Base-by-base conservation (phyloP, 2,113 vertebrate genomes). In the Hypomesus transpacificus region DNA sequence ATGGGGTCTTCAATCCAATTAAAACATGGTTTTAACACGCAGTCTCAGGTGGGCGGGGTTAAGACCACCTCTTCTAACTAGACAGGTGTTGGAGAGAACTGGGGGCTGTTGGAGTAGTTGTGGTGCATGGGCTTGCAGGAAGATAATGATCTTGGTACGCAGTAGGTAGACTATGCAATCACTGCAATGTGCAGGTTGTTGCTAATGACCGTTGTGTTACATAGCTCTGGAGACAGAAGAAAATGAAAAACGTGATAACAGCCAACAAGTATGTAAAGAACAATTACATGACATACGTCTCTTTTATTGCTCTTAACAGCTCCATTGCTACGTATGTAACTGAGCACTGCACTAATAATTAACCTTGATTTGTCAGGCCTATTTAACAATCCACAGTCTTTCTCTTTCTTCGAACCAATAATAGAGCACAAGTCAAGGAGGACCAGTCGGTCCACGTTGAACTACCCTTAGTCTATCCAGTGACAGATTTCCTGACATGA, bases 61-160 rank as follows among this genome's bases (percentile, higher is more conserved):
- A 67, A 16, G 24, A 60, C 62, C 68, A 68, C 75, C 73, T 53
- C 60, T 65, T 68, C 65, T 57, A 21, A 68, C 26, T 14, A 84
- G 87, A 91, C 90, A 92, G 92, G 92, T 93, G 91, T 82, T 85
- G 72, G 51, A 68, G 67, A 52, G 13, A 20, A 66, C 64, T 60
- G 14, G 34, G n/a, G 14, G 57, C 24, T 34, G 31, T 6, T 13
- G 51, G 52, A 39, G 26, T 31, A 54, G 20, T 60, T 18, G 31
- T 6, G 57, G n/a, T 77, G 75, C 75, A 69, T 39, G 61, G 73
- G 69, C 74, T 73, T 75, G 76, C 63, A 26, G 57, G 51, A 67
- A 62, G 71, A 62, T 54, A 39, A 18, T 14, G 14, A 68, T 34
- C 18, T 75, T 34, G 22, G 21, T 28, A 71, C 74, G 68, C 80